Evolutionary conservation across 2,888 invertebrate genomes (phyloP).

Genomic region (Tethea ocularis): DNA sequence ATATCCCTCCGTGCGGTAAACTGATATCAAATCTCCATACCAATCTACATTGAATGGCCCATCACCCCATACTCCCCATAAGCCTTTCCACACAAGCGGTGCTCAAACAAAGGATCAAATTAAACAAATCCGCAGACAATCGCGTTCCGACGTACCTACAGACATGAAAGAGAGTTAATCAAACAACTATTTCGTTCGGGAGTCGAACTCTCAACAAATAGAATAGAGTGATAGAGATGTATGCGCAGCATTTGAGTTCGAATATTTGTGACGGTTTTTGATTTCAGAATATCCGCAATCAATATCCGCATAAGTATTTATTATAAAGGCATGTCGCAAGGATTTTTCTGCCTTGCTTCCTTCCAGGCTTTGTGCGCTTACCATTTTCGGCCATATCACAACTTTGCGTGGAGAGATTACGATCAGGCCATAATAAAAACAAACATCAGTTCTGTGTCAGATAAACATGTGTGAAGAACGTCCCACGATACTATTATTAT

Average conservation of each 20-base stretch:
- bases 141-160: constrained; percentile 62
- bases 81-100: constrained; percentile 75
- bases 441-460: too few relatives aligned
- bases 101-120: constrained; percentile 81
- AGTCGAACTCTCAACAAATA: constrained; percentile 56
- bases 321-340: too few relatives aligned
- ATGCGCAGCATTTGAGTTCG: constrained; percentile 5
- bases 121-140: constrained; percentile 81
- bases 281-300: background rate
- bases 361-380: too few relatives aligned
- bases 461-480: too few relatives aligned
- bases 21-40: constrained; percentile 67
- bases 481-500: too few relatives aligned
- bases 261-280: background rate
- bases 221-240: constrained; percentile 40
- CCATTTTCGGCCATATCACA: too few relatives aligned
- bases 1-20: constrained; percentile 55
- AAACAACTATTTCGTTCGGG: constrained; percentile 70
- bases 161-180: constrained; percentile 83
- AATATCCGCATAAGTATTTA: too few relatives aligned
- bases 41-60: constrained; percentile 52
- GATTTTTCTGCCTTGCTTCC: too few relatives aligned
- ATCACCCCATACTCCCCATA: constrained; percentile 45
- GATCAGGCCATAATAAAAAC: too few relatives aligned
- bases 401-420: too few relatives aligned